A percentile compares a stretch with the other conserved stretches of the same genome.
Evolutionary conservation across 2,888 invertebrate species (phyloP).

Genomic region (Zygothrica quintamaculata): DNA sequence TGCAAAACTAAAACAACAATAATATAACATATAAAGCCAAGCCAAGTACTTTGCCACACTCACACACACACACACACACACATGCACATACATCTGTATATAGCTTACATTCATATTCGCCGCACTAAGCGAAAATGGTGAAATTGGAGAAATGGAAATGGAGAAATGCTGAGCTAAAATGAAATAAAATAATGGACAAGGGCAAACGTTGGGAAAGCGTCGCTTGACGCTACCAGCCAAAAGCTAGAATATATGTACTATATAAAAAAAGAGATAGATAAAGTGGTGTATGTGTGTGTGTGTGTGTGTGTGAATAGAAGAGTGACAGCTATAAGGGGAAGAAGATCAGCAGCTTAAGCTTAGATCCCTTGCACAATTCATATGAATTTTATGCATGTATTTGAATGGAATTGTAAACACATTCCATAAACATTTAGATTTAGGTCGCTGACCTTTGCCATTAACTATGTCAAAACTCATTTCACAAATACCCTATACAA

Average conservation of each 20-base stretch:
- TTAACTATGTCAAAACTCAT: not conserved
- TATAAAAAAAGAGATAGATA: no score
- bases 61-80: conserved; percentile 1
- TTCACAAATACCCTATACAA: no score
- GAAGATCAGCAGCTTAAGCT: conserved; percentile 27
- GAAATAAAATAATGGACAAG: conserved; percentile 49
- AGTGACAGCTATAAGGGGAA: conserved; percentile 1
- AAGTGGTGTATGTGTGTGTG: no score
- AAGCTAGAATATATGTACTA: no score
- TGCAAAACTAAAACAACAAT: conserved; percentile 47
- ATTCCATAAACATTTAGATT: conserved; percentile 21
- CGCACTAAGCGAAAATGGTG: conserved; percentile 65
- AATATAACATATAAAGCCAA: conserved; percentile 38
- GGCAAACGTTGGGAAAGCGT: conserved; percentile 52
- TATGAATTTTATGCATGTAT: conserved; percentile 19
- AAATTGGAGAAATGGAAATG: conserved; percentile 65
- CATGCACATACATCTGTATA: conserved; percentile 2
- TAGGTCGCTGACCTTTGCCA: conserved; percentile 6
- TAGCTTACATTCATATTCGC: conserved; percentile 37
- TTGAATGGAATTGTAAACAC: conserved; percentile 16
- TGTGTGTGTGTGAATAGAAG: not conserved
- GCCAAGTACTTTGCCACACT: conserved; percentile 46
- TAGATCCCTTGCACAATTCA: conserved; percentile 29
- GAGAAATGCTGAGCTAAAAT: conserved; percentile 41
- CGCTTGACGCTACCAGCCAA: conserved; percentile 19